Percentiles rank a stretch among this genome's conserved stretches.
Conservation (phyloP, 2,888 invertebrate species). For the Lucinisca nassula region DNA sequence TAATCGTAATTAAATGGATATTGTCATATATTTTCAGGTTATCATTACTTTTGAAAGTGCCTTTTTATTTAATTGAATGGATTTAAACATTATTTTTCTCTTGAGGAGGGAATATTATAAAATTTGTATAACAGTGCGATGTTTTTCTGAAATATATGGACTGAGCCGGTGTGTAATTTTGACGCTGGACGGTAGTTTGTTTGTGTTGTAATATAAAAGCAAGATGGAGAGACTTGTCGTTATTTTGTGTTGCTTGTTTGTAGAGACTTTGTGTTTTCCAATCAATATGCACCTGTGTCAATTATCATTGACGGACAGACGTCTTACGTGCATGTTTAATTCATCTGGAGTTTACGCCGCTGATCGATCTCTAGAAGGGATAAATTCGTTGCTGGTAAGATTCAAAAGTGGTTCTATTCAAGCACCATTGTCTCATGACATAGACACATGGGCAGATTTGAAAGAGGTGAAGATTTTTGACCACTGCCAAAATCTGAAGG, state of each 20-base stretch:
- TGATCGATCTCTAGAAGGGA: background rate
- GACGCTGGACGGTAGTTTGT: too few species aligned
- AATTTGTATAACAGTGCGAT: background rate
- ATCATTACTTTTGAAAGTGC: background rate
- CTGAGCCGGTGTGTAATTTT: background rate
- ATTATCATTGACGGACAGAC: background rate
- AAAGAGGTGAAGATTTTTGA: background rate
- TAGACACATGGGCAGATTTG: background rate
- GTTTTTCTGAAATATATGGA: background rate
- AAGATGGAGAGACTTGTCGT: background rate
- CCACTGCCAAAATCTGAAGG: background rate
- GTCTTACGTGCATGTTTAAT: background rate
- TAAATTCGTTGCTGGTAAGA: background rate
- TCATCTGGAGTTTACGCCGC: background rate
- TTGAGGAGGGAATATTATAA: background rate
- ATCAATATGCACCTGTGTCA: background rate
- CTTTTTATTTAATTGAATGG: background rate
- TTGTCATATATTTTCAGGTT: background rate
- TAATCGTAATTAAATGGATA: background rate
- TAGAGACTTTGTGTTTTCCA: background rate
- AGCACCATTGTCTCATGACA: background rate
- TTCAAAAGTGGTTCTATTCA: background rate
- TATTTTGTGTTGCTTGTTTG: background rate
- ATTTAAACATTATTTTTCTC: background rate
- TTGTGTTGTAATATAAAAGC: background rate